These are phyloP conservation scores for Cyanoramphus novaezelandiae DNA, from an alignment of 2,113 vertebrate genomes.

Conservation along the genomic window DNA sequence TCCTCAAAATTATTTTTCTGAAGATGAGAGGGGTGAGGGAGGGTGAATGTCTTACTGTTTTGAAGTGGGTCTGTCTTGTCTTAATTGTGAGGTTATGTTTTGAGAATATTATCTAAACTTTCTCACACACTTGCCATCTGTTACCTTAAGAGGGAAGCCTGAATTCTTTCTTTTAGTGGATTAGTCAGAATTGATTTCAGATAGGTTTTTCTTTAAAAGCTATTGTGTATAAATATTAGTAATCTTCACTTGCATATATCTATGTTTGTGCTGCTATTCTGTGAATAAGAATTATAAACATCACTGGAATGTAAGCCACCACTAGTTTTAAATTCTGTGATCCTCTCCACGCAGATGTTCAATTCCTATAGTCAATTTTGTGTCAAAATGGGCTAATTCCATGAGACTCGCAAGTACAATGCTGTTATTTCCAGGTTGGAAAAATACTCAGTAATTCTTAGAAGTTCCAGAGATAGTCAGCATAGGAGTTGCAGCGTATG, in stretches of 20 bases:
- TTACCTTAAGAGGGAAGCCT: neutral
- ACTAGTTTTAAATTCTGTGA: neutral
- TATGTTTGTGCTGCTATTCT: neutral
- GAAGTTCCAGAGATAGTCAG: neutral
- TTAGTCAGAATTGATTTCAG: neutral
- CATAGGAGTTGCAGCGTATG: neutral
- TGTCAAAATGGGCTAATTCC: neutral
- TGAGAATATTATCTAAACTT: neutral
- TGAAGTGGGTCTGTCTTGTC: neutral
- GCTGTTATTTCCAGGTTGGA: neutral
- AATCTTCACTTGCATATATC: neutral
- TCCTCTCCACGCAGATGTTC: fast-evolving
- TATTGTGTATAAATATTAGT: neutral
- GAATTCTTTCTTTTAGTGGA: neutral
- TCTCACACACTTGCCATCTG: neutral
- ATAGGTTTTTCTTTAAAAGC: neutral
- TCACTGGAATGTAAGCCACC: neutral
- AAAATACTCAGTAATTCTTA: neutral
- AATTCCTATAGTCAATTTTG: neutral
- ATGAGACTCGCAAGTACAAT: neutral
- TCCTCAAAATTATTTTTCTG: neutral
- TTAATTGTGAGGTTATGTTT: neutral
- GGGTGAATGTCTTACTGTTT: neutral
- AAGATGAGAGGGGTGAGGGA: neutral
- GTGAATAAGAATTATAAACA: neutral